phyloP scores from a whole-genome alignment of 2,888 invertebrate genomes.

The Polyommatus iphigenia region DNA sequence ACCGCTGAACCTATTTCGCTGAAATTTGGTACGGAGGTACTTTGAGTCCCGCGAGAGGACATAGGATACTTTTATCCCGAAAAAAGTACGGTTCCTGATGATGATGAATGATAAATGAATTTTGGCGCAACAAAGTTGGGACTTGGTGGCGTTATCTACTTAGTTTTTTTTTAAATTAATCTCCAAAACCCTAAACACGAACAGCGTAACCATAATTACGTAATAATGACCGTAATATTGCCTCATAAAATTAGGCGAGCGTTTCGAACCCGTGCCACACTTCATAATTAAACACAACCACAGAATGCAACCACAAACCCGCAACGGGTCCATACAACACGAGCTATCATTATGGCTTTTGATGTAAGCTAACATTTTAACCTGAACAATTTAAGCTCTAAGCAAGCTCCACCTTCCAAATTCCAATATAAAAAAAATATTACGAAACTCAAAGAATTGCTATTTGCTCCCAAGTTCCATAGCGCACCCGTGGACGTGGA shows the following conservation, averaged over 20 bases:
- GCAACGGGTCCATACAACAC: not conserved
- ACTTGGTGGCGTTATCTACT: too few relatives aligned
- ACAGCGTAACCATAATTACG: not conserved
- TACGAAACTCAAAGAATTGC: not conserved
- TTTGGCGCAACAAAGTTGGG: too few relatives aligned
- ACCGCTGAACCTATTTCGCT: too few relatives aligned
- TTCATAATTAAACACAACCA: slow-evolving; percentile 12
- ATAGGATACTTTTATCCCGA: too few relatives aligned
- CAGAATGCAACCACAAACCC: slow-evolving; percentile 7
- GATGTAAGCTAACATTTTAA: not conserved
- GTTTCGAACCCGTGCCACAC: not conserved
- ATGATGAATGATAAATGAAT: too few relatives aligned
- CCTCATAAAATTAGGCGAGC: not conserved
- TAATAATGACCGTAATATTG: not conserved
- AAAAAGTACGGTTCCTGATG: too few relatives aligned
- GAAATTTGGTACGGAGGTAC: too few relatives aligned
- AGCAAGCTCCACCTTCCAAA: too few relatives aligned
- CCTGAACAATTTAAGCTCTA: not conserved
- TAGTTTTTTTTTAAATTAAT: not conserved
- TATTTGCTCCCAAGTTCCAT: too few relatives aligned
- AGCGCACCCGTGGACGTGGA: not conserved
- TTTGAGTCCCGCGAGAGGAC: too few relatives aligned
- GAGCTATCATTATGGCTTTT: not conserved
- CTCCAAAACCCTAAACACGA: not conserved
- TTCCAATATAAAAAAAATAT: not conserved